A percentile compares a stretch with the other conserved stretches of the same genome.
These are phyloP conservation scores for Ramphastos sulfuratus DNA, from an alignment of 2,113 vertebrate species.

Conservation along the genomic window DNA sequence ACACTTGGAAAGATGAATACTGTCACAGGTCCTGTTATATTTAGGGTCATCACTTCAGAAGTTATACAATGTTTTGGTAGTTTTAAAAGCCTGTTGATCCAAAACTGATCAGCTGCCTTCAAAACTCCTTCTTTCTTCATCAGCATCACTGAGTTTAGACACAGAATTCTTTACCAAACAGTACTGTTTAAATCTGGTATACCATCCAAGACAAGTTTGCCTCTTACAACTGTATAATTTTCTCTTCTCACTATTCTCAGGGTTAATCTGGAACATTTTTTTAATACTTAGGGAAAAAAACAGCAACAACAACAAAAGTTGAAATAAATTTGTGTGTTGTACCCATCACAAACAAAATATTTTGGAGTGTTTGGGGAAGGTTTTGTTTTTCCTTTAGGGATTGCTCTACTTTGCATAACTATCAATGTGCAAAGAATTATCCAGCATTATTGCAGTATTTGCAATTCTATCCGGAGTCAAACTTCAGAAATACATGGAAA, in stretches of 20 bases:
- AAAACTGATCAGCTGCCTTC: neutral
- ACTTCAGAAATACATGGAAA: conserved; percentile 5
- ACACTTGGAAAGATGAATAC: too few relatives aligned
- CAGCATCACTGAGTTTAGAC: neutral
- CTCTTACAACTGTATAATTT: neutral
- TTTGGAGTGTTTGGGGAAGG: neutral
- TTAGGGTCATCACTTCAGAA: neutral
- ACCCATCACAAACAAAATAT: neutral
- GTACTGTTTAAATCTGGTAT: neutral
- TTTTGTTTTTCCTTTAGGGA: conserved; percentile 18
- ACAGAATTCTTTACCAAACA: neutral
- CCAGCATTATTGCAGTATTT: neutral
- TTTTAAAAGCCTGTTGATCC: neutral
- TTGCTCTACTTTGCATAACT: neutral
- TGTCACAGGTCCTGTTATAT: neutral
- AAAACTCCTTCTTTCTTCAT: neutral
- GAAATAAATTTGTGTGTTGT: neutral
- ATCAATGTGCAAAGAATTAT: neutral
- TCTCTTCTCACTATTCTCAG: neutral
- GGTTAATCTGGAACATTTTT: neutral
- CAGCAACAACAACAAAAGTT: neutral
- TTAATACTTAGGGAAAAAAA: neutral
- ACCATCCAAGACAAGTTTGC: neutral
- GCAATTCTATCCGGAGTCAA: neutral
- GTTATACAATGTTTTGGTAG: rapidly evolving